phyloP scores from a whole-genome alignment of 2,888 invertebrate species.

The Pyrochroa serraticornis region DNA sequence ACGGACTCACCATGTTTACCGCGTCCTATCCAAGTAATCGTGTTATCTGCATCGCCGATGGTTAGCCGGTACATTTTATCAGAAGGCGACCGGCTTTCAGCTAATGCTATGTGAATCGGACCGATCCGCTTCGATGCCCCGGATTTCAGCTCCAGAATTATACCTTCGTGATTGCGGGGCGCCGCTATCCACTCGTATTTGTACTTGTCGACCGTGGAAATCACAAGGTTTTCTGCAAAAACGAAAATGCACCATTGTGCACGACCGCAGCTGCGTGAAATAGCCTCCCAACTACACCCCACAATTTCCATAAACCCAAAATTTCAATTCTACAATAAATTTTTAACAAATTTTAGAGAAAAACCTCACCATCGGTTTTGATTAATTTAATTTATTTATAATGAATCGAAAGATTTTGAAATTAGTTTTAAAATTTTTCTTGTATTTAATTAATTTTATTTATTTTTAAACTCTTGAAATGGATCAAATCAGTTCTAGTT shows the following conservation, averaged over 20 bases:
- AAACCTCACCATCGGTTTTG: no score
- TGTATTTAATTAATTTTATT: no score
- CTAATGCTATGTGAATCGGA: conserved; percentile 65
- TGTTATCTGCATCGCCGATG: conserved; percentile 65
- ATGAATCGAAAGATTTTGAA: no score
- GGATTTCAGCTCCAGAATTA: conserved; percentile 66
- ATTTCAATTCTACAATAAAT: no score
- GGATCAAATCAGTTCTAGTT: no score
- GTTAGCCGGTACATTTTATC: conserved; percentile 70
- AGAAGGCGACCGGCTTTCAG: conserved; percentile 60
- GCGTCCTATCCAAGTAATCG: conserved; percentile 67
- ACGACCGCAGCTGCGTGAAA: no score
- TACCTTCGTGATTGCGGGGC: conserved; percentile 66
- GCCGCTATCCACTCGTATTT: conserved; percentile 71
- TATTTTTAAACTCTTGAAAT: no score
- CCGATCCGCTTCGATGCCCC: conserved; percentile 57
- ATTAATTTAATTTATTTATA: no score
- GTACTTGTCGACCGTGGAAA: conserved; percentile 67
- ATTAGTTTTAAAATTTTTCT: no score
- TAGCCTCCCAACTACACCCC: no score
- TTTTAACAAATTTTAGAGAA: no score
- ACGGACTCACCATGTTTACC: conserved; percentile 65
- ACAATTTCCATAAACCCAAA: no score
- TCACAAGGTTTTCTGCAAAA: conserved; percentile 67
- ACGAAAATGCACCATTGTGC: not conserved